A percentile compares a stretch with the other conserved stretches of the same genome.
Conservation (phyloP, 2,797 vertebrate species). For the Octomys mimax region DNA sequence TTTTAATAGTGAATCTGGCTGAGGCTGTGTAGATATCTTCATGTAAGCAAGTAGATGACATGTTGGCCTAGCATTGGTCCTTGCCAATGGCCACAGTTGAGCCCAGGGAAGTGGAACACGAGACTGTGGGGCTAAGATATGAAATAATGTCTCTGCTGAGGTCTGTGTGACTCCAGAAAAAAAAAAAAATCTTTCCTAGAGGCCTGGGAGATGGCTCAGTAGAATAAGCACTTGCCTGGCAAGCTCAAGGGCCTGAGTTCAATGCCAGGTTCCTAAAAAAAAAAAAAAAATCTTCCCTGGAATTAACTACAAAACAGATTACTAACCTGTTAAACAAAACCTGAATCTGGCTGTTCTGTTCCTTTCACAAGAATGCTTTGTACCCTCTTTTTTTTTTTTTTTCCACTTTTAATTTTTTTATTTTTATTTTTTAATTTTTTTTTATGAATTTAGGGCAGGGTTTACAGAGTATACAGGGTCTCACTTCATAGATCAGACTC, state of each 20-base stretch:
- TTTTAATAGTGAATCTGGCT: neutral
- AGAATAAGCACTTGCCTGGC: too few relatives aligned
- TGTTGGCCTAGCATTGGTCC: neutral
- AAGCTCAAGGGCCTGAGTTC: too few relatives aligned
- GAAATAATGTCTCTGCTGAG: neutral
- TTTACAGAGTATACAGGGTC: too few relatives aligned
- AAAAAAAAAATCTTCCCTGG: too few relatives aligned
- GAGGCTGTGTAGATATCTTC: neutral
- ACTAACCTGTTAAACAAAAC: neutral
- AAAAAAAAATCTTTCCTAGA: too few relatives aligned
- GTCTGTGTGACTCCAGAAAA: neutral
- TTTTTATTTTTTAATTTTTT: too few relatives aligned
- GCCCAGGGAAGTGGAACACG: too few relatives aligned
- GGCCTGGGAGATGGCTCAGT: too few relatives aligned
- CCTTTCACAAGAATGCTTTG: neutral
- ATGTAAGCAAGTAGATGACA: neutral
- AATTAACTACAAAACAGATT: neutral
- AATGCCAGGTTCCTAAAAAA: neutral
- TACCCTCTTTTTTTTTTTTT: too few relatives aligned
- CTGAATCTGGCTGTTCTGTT: neutral
- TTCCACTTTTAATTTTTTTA: too few relatives aligned
- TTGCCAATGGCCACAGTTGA: neutral
- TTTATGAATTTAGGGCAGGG: too few relatives aligned
- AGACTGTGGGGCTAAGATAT: neutral
- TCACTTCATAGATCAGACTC: too few relatives aligned